These are phyloP conservation scores for Parazoanthus darwini DNA, from an alignment of 92 coral and sea anemone species.

Conservation along the genomic window DNA sequence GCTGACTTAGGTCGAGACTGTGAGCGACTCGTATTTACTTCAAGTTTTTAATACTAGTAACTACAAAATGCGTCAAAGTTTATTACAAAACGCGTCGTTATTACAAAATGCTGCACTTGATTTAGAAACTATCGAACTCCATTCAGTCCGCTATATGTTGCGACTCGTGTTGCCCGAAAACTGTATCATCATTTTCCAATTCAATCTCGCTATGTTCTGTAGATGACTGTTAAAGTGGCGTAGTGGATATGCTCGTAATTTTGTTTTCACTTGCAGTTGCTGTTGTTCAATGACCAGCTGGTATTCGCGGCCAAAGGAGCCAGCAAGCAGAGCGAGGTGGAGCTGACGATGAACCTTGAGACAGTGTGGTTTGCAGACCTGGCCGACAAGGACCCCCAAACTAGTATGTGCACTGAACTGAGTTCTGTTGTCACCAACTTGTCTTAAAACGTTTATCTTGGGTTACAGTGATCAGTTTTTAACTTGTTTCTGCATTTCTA, in stretches of 20 bases:
- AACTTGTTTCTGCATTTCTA: too few species aligned
- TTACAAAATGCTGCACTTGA: too few species aligned
- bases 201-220: not conserved
- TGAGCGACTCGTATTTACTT: too few species aligned
- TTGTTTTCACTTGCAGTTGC: slow-evolving; percentile 59
- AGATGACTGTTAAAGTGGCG: not conserved
- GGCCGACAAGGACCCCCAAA: slow-evolving; percentile 87
- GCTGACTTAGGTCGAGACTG: too few species aligned
- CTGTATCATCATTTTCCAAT: not conserved
- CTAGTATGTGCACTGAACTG: slow-evolving; percentile 58
- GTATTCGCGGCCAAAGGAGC: slow-evolving; percentile 92
- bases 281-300: slow-evolving; percentile 85
- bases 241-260: not conserved
- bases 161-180: not conserved
- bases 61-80: too few species aligned
- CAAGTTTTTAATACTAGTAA: too few species aligned
- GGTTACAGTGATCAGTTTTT: too few species aligned
- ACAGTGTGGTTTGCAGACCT: slow-evolving; percentile 95
- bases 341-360: slow-evolving; percentile 78
- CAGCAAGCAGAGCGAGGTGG: slow-evolving; percentile 80
- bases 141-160: too few species aligned
- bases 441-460: not conserved
- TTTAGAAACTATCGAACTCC: too few species aligned
- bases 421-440: not conserved
- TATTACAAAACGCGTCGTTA: too few species aligned